Evolutionary conservation across 2,797 vertebrate species (phyloP).

Genomic region (Sibirionetta formosa): DNA sequence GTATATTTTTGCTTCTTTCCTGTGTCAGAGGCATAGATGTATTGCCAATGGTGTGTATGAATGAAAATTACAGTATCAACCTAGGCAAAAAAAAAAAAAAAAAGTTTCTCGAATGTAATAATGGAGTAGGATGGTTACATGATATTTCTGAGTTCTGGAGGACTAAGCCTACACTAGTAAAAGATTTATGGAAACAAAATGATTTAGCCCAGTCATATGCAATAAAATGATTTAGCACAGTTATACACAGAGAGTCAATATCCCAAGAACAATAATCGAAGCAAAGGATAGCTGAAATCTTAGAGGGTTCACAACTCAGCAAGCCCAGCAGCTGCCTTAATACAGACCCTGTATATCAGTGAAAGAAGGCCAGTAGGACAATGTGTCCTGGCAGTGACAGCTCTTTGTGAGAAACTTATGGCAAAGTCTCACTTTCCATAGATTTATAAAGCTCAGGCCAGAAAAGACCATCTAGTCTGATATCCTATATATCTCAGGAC

Average conservation of each 20-base stretch:
- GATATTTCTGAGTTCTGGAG: constrained; percentile 18
- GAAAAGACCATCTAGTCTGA: constrained; percentile 28
- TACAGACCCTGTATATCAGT: constrained; percentile 16
- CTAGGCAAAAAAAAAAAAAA: constrained; percentile 1
- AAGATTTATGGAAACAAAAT: not conserved
- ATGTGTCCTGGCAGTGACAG: constrained; percentile 47
- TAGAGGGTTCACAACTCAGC: not conserved
- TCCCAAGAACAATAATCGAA: constrained; percentile 44
- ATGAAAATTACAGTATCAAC: constrained; percentile 7
- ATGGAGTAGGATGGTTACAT: not conserved
- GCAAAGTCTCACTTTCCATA: constrained; percentile 19
- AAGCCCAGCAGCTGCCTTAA: constrained; percentile 7
- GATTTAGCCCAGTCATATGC: constrained; percentile 37
- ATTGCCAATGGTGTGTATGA: not conserved
- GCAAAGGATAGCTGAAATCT: not conserved
- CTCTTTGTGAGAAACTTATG: constrained; percentile 37
- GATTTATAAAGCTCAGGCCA: constrained; percentile 59
- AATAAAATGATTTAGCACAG: constrained; percentile 42
- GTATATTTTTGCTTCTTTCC: not conserved
- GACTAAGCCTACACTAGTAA: not conserved
- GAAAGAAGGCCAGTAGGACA: constrained; percentile 64
- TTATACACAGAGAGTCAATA: not conserved
- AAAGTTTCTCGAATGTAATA: not conserved
- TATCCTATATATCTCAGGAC: constrained; percentile 28
- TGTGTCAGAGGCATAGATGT: not conserved